phyloP scores from a whole-genome alignment of 2,113 vertebrate species.

The Alectura lathami region DNA sequence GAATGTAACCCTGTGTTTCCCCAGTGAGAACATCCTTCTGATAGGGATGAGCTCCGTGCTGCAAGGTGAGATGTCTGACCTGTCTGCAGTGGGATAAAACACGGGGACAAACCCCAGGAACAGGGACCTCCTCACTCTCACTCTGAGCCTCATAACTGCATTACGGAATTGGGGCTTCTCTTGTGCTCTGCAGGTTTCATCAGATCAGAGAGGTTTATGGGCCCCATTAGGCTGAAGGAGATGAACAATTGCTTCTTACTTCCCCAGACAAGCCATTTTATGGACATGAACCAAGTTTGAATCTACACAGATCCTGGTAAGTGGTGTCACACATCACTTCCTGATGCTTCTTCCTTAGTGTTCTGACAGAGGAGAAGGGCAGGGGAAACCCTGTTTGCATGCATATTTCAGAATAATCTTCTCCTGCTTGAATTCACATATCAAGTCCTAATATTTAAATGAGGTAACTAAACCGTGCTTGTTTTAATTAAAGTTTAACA shows the following conservation, averaged over 20 bases:
- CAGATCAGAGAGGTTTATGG: not conserved
- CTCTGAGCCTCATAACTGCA: not conserved
- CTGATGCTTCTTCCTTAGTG: not conserved
- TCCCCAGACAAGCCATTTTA: not conserved
- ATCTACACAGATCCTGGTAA: not conserved
- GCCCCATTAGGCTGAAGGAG: not conserved
- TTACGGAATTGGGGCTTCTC: not conserved
- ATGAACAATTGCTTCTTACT: not conserved
- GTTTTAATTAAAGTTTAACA: slow-evolving; percentile 56
- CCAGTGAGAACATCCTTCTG: not conserved
- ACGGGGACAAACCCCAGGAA: not conserved
- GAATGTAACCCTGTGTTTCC: not conserved
- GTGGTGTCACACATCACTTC: not conserved
- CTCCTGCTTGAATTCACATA: not conserved
- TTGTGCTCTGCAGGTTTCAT: not conserved
- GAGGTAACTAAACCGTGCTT: not conserved
- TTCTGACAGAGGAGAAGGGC: not conserved
- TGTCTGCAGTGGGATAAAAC: not conserved
- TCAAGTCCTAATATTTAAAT: slow-evolving; percentile 13
- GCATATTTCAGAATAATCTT: slow-evolving; percentile 28
- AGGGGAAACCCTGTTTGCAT: slow-evolving; percentile 1
- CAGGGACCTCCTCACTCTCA: not conserved
- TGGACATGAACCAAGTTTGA: not conserved
- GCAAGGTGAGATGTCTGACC: not conserved
- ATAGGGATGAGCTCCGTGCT: not conserved